Base-by-base conservation (phyloP, 2,113 vertebrate species). In the Stictonetta naevosa region DNA sequence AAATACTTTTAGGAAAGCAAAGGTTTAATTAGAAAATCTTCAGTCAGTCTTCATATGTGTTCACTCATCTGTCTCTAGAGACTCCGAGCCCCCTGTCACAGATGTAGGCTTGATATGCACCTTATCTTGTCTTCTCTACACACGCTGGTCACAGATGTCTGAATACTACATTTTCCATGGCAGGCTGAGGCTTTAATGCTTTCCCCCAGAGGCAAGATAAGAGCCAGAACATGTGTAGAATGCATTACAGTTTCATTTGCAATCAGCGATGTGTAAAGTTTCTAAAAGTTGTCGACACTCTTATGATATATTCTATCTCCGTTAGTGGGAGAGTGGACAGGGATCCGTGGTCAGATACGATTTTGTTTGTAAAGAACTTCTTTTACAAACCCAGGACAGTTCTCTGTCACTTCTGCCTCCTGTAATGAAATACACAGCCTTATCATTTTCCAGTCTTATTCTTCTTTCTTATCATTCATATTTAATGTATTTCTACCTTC, bases 401-500 rank as follows among this genome's bases (percentile, higher is more conserved):
- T 81, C 42, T 82, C 28, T 25, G 36, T 88, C 28, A 20, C 62
- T 90, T 84, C 66, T 85, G 28, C 81, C 79, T 87, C 31, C 8
- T 36, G n/a, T 62, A 76, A 79, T 69, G 74, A 90, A 89, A 86
- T 86, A 75, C 50, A 64, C 13, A 86, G 42, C n/a, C n/a, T 83
- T 62, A 60, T n/a, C 15, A 0, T 68, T 83, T 66, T 66, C 34
- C 68, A 81, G 38, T 78, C 77, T 95, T 83, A 82, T 63, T 92
- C 78, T 63, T 67, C 64, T 82, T 76, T 77, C 79, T 95, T 74
- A 63, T 94, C 58, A 88, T 91, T 91, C 69, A 87, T 92, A 92
- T 94, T 97, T 97, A 96, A 97, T 81, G 82, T 58, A 66, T 86
- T 74, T 69, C 77, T 88, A 81, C 46, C 56, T 55, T 93, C 81